Base-by-base conservation (phyloP, 2,888 invertebrate species). In the Cheilosia grossa region DNA sequence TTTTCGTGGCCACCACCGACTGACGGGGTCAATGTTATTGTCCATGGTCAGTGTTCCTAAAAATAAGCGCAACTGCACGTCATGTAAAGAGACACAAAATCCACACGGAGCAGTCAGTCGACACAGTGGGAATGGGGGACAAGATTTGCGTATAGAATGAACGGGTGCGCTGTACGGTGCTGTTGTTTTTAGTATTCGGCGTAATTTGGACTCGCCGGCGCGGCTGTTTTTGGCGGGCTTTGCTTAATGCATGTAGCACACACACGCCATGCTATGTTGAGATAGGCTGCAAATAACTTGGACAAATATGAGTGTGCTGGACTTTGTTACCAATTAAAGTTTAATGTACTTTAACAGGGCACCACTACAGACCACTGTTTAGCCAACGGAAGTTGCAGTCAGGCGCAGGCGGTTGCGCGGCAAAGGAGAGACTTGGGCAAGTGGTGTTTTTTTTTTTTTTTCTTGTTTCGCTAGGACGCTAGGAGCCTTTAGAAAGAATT, bases 21-120 rank as follows among this genome's bases (percentile, higher is more conserved):
- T 67, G 66, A 59, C 51, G 82, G 82, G 82, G 82, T 82, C 82
- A 82, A 82, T 82, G 82, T 82, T 82, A 82, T 82, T 82, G 82
- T 77, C 82, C 82, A 82, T 82, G 82, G 82, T 82, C 82, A 82
- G 82, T 82, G 64, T 78, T 72, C 78, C 75, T 75, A 75, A 75
- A 75, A 75, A 75, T 75, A 75, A 75, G 64, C 59, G 44, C 67
- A 75, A 75, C 51, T 67, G 58, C 67, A 67, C 51, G 75, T 66
- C 75, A 67, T 59, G 42, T 59, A 59, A 75, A 44, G 30, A 58
- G 66, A 19, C 47, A 40, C n/a, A 56, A 40, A 74, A 27, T 64
- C 49, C 56, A 40, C 56, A 40, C 74, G 49, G 47, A 44, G 15
- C 17, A 19, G 6, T 56, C 24, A 56, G 17, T 37, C 13, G 24